These are phyloP conservation scores for Glyptemys insculpta DNA, from an alignment of 2,797 vertebrate genomes.

Conservation along the genomic window DNA sequence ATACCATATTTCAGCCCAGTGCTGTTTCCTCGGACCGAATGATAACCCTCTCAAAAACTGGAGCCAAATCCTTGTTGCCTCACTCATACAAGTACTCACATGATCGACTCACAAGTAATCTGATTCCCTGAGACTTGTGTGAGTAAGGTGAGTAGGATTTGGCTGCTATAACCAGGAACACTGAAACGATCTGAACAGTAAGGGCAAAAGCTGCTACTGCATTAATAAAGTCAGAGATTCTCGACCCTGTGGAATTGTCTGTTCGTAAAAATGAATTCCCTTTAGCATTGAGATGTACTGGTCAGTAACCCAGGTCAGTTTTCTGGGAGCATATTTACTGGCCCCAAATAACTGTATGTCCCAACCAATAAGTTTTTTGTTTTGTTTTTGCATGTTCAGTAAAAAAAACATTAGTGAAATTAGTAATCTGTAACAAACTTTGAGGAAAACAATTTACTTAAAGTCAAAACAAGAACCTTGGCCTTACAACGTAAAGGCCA, in stretches of 20 bases:
- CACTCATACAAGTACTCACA: constrained; percentile 62
- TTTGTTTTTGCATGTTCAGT: neutral
- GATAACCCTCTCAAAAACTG: constrained; percentile 26
- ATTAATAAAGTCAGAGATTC: neutral
- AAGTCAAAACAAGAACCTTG: neutral
- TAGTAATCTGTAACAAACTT: fast-evolving
- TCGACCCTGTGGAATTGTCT: neutral
- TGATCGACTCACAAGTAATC: constrained; percentile 21
- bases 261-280: neutral
- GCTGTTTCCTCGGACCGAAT: constrained; percentile 41
- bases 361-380: neutral
- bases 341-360: neutral
- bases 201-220: neutral
- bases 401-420: neutral
- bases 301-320: neutral
- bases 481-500: neutral
- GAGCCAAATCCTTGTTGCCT: constrained; percentile 61
- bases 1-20: constrained; percentile 49
- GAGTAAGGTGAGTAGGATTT: constrained; percentile 35
- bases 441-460: neutral
- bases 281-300: neutral
- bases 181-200: constrained; percentile 27
- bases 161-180: constrained; percentile 5
- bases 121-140: neutral
- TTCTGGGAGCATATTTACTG: neutral